These are phyloP conservation scores for Pseudomyrmex cubaensis DNA, from an alignment of 1,140 invertebrate genomes.

Conservation along the genomic window DNA sequence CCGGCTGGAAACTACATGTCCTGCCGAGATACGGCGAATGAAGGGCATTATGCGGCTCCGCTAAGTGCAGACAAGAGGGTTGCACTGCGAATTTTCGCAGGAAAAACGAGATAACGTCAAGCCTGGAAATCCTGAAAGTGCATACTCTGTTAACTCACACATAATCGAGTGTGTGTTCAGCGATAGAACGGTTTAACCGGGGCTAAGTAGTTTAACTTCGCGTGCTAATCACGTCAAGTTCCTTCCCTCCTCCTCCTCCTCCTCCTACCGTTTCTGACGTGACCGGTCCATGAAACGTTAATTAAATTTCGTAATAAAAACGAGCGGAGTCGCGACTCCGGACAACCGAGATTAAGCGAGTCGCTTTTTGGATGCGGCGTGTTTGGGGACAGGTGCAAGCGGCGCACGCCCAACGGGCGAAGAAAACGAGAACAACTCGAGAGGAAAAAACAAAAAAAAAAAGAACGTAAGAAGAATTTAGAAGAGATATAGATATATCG, in stretches of 20 bases:
- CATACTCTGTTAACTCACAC: background rate
- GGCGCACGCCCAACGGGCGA: background rate
- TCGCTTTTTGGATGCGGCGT: background rate
- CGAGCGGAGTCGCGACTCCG: background rate
- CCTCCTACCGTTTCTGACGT: background rate
- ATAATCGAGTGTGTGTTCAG: too few relatives aligned
- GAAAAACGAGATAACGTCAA: constrained; percentile 38
- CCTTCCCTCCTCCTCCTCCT: too few relatives aligned
- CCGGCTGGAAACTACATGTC: constrained; percentile 39
- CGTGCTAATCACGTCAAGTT: background rate
- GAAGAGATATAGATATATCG: background rate
- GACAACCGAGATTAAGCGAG: constrained; percentile 2
- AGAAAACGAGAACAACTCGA: background rate
- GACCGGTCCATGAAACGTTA: background rate
- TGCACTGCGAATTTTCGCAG: constrained; percentile 28
- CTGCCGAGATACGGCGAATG: constrained; percentile 67
- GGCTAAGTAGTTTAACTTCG: too few relatives aligned
- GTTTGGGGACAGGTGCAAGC: constrained; percentile 11
- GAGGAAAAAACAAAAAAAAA: background rate
- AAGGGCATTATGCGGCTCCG: constrained; percentile 49
- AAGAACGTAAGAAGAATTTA: constrained; percentile 20
- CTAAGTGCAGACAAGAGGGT: constrained; percentile 50
- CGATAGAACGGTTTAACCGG: too few relatives aligned
- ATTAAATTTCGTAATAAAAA: background rate
- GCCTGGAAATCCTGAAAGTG: background rate